Percentiles rank a stretch among this genome's conserved stretches.
phyloP scores from a whole-genome alignment of 2,797 vertebrate species.

The Podargus strigoides region DNA sequence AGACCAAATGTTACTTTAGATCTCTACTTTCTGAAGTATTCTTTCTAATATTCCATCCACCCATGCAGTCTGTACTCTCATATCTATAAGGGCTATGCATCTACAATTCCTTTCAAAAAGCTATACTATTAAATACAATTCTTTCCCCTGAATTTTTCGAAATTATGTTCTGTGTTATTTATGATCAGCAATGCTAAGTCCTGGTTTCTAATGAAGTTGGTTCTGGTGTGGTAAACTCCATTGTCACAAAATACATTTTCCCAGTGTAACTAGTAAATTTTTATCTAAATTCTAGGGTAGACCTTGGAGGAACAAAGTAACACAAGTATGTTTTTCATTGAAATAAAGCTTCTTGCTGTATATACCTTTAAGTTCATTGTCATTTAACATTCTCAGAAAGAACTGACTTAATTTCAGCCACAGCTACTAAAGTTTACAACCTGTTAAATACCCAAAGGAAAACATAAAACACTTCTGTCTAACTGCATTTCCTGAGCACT shows the following conservation, averaged over 20 bases:
- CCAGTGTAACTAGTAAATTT: background rate
- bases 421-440: background rate
- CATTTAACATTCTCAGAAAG: background rate
- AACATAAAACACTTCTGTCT: background rate
- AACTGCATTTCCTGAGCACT: background rate
- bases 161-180: background rate
- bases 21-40: background rate
- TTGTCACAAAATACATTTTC: slow-evolving; percentile 2
- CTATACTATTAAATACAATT: background rate
- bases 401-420: background rate
- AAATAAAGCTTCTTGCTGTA: background rate
- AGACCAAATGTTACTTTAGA: background rate
- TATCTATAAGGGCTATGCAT: background rate
- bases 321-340: background rate
- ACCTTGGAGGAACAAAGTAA: background rate
- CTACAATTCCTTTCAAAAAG: background rate
- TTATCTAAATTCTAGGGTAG: background rate
- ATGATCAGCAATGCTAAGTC: background rate
- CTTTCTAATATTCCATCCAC: background rate
- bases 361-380: background rate
- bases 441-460: background rate
- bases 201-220: background rate
- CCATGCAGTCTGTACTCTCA: background rate
- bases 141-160: background rate
- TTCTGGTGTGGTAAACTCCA: background rate